Conservation (phyloP, 2,113 vertebrate genomes). For the Okapia johnstoni region DNA sequence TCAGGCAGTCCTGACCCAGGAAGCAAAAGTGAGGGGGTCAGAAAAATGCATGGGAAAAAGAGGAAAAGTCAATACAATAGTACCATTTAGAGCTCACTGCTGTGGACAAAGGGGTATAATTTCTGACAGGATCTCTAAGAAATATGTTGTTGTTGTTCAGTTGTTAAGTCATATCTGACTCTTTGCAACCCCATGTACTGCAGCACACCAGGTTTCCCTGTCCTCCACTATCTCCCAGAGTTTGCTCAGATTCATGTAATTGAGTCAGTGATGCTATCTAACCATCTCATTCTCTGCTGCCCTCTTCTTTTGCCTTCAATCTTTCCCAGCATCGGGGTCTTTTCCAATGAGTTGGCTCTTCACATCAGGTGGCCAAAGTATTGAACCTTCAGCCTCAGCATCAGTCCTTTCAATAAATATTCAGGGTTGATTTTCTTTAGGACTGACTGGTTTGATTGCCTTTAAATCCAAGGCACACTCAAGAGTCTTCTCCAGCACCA, state of each 20-base stretch:
- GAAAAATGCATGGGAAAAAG: background rate
- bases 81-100: background rate
- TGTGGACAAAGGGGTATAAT: background rate
- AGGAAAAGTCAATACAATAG: slow-evolving; percentile 10
- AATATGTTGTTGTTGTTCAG: background rate
- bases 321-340: background rate
- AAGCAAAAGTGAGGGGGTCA: background rate
- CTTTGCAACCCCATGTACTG: background rate
- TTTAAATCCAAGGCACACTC: background rate
- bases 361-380: background rate
- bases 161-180: background rate
- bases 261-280: background rate
- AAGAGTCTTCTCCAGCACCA: background rate
- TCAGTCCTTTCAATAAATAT: background rate
- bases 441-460: background rate
- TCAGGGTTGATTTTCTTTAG: background rate
- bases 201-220: background rate
- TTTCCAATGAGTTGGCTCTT: background rate
- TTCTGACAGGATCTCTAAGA: background rate
- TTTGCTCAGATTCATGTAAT: background rate
- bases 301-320: background rate
- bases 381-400: background rate
- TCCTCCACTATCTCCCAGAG: background rate
- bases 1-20: background rate
- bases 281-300: background rate